phyloP scores from a whole-genome alignment of 2,888 invertebrate species.

The Drosophila paramelanica region DNA sequence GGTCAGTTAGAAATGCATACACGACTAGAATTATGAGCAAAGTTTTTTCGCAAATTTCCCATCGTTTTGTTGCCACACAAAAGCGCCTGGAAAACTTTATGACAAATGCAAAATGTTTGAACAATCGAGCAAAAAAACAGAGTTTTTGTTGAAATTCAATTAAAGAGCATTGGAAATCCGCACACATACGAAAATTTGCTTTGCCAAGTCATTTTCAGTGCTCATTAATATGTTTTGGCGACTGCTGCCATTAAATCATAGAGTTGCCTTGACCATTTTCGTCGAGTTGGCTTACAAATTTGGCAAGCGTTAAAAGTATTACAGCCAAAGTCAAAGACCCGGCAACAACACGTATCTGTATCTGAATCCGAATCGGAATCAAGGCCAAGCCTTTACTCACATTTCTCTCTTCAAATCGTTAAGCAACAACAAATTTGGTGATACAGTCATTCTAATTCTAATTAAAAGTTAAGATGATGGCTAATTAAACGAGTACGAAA shows the following conservation, averaged over 20 bases:
- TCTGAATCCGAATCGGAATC: slow-evolving; percentile 17
- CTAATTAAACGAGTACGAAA: not conserved
- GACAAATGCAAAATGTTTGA: slow-evolving; percentile 35
- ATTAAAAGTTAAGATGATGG: too few species aligned
- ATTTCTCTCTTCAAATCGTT: not conserved
- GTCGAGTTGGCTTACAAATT: slow-evolving; percentile 27
- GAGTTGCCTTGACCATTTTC: slow-evolving; percentile 60
- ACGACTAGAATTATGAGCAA: slow-evolving; percentile 36
- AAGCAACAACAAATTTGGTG: slow-evolving; percentile 13
- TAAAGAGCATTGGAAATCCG: slow-evolving; percentile 29
- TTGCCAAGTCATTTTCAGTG: slow-evolving; percentile 29
- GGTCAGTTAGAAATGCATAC: slow-evolving; percentile 42
- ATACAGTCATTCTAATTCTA: slow-evolving; percentile 7
- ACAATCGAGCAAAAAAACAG: slow-evolving; percentile 21
- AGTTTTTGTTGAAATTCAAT: slow-evolving; percentile 40
- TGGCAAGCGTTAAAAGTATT: slow-evolving; percentile 44
- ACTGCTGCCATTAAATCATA: slow-evolving; percentile 64
- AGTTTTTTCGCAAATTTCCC: slow-evolving; percentile 26
- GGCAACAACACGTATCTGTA: slow-evolving; percentile 10
- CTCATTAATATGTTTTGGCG: slow-evolving; percentile 65
- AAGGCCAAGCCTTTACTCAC: slow-evolving; percentile 37
- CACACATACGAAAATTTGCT: slow-evolving; percentile 11
- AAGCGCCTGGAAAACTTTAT: slow-evolving; percentile 26
- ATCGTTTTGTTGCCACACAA: slow-evolving; percentile 20
- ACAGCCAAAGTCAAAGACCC: slow-evolving; percentile 46